These are phyloP conservation scores for Zaprionus tsacasi DNA, from an alignment of 1,140 invertebrate genomes.

Conservation along the genomic window DNA sequence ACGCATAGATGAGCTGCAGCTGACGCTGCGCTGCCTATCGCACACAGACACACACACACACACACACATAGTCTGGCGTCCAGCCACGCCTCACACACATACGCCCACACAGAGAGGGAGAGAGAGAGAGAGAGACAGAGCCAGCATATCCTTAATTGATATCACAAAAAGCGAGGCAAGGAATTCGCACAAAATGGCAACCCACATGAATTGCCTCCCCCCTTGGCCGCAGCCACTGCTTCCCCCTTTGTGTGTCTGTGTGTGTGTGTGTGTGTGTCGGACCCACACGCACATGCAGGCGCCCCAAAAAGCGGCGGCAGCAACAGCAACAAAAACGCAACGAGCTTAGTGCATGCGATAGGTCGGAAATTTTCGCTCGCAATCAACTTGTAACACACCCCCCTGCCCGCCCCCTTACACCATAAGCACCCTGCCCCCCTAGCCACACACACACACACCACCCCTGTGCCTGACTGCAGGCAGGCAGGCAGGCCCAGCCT, in stretches of 20 bases:
- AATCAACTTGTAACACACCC: conserved; percentile 60
- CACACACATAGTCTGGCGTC: conserved; percentile 2
- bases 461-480: not conserved
- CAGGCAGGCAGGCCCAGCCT: not conserved
- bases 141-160: conserved; percentile 78
- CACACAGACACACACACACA: not conserved
- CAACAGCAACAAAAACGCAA: conserved; percentile 65
- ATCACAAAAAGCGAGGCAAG: conserved; percentile 74
- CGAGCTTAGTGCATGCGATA: conserved; percentile 79
- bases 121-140: conserved; percentile 17
- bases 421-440: no score
- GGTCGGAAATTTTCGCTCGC: conserved; percentile 76
- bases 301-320: conserved; percentile 29
- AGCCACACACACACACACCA: not conserved
- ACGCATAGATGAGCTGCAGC: conserved; percentile 51
- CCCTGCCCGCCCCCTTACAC: no score
- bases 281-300: conserved; percentile 40
- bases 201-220: conserved; percentile 34
- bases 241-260: not conserved
- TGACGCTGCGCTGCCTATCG: conserved; percentile 40
- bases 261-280: conserved; percentile 25
- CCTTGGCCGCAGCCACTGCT: not conserved
- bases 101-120: not conserved
- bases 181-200: conserved; percentile 65
- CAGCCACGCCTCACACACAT: conserved; percentile 8